Conservation (phyloP, 2,113 vertebrate species). For the Mus spicilegus region DNA sequence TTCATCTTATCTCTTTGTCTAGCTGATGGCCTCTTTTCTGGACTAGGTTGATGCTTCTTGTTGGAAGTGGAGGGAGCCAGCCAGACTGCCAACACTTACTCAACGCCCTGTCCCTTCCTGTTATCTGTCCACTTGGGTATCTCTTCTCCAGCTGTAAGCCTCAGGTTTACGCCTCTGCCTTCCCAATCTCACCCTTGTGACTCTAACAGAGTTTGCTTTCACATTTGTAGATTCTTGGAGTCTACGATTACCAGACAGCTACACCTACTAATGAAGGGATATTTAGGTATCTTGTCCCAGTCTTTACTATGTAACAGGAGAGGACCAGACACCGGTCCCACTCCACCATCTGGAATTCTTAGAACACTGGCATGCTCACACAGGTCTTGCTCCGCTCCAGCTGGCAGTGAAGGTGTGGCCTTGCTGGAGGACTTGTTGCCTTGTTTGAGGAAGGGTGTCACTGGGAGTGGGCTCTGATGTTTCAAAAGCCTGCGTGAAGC, state of each 20-base stretch:
- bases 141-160: neutral
- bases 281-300: neutral
- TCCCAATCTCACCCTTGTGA: neutral
- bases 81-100: neutral
- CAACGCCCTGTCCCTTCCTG: neutral
- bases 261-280: conserved; percentile 15
- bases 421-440: neutral
- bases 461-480: neutral
- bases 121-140: neutral
- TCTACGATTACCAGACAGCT: neutral
- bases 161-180: neutral
- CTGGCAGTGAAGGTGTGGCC: neutral
- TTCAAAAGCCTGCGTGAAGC: neutral
- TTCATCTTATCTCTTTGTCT: neutral
- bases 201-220: conserved; percentile 11
- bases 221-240: conserved; percentile 47
- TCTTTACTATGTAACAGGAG: neutral
- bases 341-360: neutral
- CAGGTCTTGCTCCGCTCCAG: neutral
- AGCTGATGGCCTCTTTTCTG: neutral
- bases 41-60: too few relatives aligned
- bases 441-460: neutral
- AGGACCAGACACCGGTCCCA: neutral
- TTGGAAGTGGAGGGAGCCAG: neutral
- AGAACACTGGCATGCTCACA: neutral